These are phyloP conservation scores for Sylvilagus floridanus DNA, from an alignment of 2,797 vertebrate genomes.

Conservation along the genomic window DNA sequence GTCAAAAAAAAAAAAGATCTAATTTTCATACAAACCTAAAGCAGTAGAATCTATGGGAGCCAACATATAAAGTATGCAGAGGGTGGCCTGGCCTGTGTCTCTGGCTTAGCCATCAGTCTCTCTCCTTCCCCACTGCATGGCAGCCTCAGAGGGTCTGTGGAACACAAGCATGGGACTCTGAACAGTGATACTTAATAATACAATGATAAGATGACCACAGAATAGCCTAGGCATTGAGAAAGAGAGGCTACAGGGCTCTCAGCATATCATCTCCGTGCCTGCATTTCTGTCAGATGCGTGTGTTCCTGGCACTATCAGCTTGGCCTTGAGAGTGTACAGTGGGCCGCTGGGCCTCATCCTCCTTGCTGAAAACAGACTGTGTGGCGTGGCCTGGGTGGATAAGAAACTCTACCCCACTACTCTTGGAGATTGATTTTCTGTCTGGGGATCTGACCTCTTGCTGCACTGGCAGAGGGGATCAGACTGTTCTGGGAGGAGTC, in stretches of 20 bases:
- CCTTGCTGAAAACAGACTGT: constrained; percentile 37
- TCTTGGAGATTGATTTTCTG: constrained; percentile 86
- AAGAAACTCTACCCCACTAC: constrained; percentile 85
- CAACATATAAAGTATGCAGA: neutral
- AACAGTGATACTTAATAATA: neutral
- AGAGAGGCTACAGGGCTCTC: neutral
- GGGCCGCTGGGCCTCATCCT: constrained; percentile 72
- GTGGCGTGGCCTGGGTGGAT: constrained; percentile 66
- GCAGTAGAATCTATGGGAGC: neutral
- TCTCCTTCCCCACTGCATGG: neutral
- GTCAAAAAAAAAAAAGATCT: too few species aligned
- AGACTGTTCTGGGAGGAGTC: constrained; percentile 84
- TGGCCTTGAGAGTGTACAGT: constrained; percentile 71
- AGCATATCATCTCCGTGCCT: neutral
- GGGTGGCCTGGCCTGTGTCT: neutral
- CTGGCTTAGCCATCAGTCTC: neutral
- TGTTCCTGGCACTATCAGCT: constrained; percentile 43
- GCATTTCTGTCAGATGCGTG: neutral
- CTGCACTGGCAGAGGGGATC: constrained; percentile 83
- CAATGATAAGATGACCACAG: constrained; percentile 5
- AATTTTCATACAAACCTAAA: neutral
- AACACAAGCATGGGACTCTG: neutral
- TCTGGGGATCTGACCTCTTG: constrained; percentile 87
- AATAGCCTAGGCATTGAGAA: neutral
- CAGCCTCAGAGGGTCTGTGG: neutral